Conservation (phyloP, 2,113 vertebrate genomes). For the Pterocles gutturalis region DNA sequence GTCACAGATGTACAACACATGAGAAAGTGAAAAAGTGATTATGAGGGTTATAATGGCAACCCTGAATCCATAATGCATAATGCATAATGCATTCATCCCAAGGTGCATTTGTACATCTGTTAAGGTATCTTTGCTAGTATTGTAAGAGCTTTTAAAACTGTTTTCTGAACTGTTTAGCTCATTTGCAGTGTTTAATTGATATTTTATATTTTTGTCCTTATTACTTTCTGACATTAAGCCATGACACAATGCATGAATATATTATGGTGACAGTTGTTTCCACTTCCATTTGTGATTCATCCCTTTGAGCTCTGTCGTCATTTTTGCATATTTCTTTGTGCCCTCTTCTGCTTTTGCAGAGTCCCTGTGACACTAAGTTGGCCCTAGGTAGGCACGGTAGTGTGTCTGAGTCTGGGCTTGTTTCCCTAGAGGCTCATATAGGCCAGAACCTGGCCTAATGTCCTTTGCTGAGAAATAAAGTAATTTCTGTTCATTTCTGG, state of each 20-base stretch:
- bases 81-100: constrained; percentile 18
- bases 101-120: constrained; percentile 51
- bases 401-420: background rate
- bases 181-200: constrained; percentile 38
- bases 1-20: constrained; percentile 13
- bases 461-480: background rate
- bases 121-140: constrained; percentile 35
- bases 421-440: background rate
- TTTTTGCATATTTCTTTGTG: background rate
- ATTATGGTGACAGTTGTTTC: background rate
- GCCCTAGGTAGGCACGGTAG: background rate
- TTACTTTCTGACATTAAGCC: constrained; percentile 6
- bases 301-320: background rate
- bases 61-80: constrained; percentile 30
- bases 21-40: constrained; percentile 50
- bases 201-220: constrained; percentile 53
- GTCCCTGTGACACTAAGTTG: background rate
- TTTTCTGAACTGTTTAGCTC: constrained; percentile 23
- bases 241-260: background rate
- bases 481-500: constrained; percentile 2
- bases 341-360: background rate
- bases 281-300: background rate
- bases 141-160: background rate
- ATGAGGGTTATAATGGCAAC: constrained; percentile 19
- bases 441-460: background rate